phyloP scores from a whole-genome alignment of 2,113 vertebrate species.

The Meleagris gallopavo region DNA sequence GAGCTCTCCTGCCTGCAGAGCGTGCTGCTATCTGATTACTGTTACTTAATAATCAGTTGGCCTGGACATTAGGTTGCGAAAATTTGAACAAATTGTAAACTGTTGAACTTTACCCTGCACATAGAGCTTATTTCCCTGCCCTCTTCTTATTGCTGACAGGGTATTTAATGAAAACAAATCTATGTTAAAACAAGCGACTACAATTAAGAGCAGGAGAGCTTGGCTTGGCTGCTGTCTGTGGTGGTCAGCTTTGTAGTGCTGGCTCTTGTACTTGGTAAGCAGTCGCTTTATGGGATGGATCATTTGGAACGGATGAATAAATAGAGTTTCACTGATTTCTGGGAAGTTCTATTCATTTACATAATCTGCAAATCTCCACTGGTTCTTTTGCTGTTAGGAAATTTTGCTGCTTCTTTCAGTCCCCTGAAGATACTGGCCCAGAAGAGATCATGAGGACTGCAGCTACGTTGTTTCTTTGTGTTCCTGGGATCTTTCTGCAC shows the following conservation, averaged over 20 bases:
- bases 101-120: conserved; percentile 8
- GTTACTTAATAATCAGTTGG: conserved; percentile 44
- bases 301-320: neutral
- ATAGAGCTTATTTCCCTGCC: neutral
- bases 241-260: conserved; percentile 23
- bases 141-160: neutral
- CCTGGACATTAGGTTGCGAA: conserved; percentile 23
- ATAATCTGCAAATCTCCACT: neutral
- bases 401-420: conserved; percentile 24
- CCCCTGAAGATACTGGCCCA: neutral
- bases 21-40: neutral
- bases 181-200: neutral
- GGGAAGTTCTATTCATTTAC: conserved; percentile 23
- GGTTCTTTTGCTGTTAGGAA: conserved; percentile 4
- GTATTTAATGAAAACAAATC: neutral
- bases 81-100: conserved; percentile 26
- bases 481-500: neutral
- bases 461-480: neutral
- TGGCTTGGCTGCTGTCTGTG: neutral
- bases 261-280: neutral
- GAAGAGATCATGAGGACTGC: neutral
- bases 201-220: neutral
- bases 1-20: neutral
- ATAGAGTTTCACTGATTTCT: neutral
- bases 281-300: neutral